Percentiles rank a stretch among this genome's conserved stretches.
These are phyloP conservation scores for Drosophila melanica DNA, from an alignment of 1,140 invertebrate genomes.

Conservation along the genomic window DNA sequence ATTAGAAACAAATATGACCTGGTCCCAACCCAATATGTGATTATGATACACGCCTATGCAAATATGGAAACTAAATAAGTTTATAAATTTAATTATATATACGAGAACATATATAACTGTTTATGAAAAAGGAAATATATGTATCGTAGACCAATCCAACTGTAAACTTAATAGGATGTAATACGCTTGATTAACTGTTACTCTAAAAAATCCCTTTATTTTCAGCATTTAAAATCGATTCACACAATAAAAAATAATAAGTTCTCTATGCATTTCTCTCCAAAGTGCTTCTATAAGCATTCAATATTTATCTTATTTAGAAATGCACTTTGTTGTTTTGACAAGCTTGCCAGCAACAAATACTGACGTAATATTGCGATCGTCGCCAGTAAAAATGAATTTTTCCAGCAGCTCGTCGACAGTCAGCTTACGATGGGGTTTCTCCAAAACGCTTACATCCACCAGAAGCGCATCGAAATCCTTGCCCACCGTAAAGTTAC, in stretches of 20 bases:
- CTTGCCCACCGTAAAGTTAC: slow-evolving; percentile 92
- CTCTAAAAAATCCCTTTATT: slow-evolving; percentile 25
- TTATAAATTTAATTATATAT: slow-evolving; percentile 38
- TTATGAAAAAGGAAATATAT: slow-evolving; percentile 26
- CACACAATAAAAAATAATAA: slow-evolving; percentile 50
- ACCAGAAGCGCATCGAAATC: slow-evolving; percentile 93
- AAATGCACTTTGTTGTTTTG: slow-evolving; percentile 56
- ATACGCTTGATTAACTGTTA: slow-evolving; percentile 42
- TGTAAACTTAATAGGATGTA: slow-evolving; percentile 34
- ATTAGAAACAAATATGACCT: slow-evolving; percentile 41
- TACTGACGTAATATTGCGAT: slow-evolving; percentile 91
- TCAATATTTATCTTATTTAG: slow-evolving; percentile 10
- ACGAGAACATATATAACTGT: slow-evolving; percentile 33
- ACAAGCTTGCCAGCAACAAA: slow-evolving; percentile 89
- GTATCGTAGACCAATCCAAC: slow-evolving; percentile 33
- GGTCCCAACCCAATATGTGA: slow-evolving; percentile 68
- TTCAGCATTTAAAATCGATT: slow-evolving; percentile 44
- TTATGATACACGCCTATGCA: slow-evolving; percentile 58
- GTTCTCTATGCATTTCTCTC: slow-evolving; percentile 55
- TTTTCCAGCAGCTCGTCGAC: slow-evolving; percentile 89
- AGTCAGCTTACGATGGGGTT: slow-evolving; percentile 67
- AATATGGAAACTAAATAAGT: slow-evolving; percentile 36
- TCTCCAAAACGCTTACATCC: slow-evolving; percentile 86
- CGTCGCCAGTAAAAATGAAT: slow-evolving; percentile 93
- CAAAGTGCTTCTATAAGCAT: slow-evolving; percentile 52